Base-by-base conservation (phyloP, 2,113 vertebrate species). In the Apteryx owenii region DNA sequence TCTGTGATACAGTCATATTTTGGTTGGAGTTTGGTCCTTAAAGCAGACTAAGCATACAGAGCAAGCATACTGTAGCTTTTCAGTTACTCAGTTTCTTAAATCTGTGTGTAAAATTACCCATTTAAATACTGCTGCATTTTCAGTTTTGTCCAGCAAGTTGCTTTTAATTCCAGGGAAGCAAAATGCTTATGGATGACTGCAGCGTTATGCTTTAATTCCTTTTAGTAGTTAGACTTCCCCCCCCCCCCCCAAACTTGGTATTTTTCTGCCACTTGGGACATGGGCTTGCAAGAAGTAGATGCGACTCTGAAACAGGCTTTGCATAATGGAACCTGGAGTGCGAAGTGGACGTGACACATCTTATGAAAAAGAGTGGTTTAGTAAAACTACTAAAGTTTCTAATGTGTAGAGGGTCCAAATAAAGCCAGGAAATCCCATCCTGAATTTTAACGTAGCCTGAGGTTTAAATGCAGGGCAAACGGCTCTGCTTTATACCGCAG, bases 321-420 rank as follows among this genome's bases (percentile, higher is more conserved):
- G 25, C 12, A 1, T 73, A 48, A 28, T 10, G 16, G 38, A 61
- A 13, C 36, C 12, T 85, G 38, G 23, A 53, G 61, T 10, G 19
- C 15, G 17, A 1, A 2, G 17, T 12, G 10, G 28, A 22, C 36
- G 29, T 73, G 2, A 20, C 11, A 9, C 10, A 2, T 48, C 21
- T 58, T 56, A n/a, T 64, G 25, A 9, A 80, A 85, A 48, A 16
- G 14, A 25, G 36, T 8, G 38, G 33, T 66, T 48, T 50, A 50
- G 14, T 51, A 31, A 75, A 82, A 66, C 51, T 61, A 3, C 17
- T 16, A 19, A 62, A 3, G 4, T 65, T 60, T 85, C 12, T n/a
- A 31, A 28, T 28, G 5, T 61, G 12, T 40, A n/a, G 12, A 48
- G 25, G 8, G 12, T 82, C 36, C 54, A 69, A 46, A 38, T 50